Evolutionary conservation across 2,888 invertebrate genomes (phyloP).

Genomic region (Folsomia candida): DNA sequence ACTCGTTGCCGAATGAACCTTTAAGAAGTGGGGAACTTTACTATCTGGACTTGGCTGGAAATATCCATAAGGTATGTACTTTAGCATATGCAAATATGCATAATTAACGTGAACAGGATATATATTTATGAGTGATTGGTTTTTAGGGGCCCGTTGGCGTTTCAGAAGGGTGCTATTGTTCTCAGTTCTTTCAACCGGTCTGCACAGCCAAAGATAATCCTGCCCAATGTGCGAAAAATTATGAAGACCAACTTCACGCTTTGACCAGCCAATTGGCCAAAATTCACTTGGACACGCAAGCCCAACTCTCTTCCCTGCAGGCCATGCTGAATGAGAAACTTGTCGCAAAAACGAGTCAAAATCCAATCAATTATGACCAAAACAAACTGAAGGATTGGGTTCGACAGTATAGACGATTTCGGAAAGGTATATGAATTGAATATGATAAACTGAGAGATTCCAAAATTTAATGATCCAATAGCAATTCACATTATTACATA

Average conservation of each 20-base stretch:
- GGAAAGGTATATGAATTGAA: no score
- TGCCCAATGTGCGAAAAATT: conserved; percentile 40
- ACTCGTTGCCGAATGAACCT: conserved; percentile 81
- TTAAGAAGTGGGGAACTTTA: conserved; percentile 86
- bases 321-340: conserved; percentile 47
- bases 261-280: conserved; percentile 44
- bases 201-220: conserved; percentile 33
- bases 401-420: conserved; percentile 45
- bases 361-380: conserved; percentile 38
- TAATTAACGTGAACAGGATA: no score
- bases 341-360: conserved; percentile 35
- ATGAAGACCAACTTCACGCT: conserved; percentile 43
- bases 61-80: conserved; percentile 83
- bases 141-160: conserved; percentile 81
- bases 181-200: conserved; percentile 68
- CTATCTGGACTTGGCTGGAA: conserved; percentile 89
- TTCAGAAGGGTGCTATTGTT: conserved; percentile 88
- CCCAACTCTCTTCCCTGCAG: conserved; percentile 43
- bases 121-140: not conserved
- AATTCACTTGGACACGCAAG: conserved; percentile 47
- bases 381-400: conserved; percentile 47
- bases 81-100: no score
- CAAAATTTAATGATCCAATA: no score
- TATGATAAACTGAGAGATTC: no score
- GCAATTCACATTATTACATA: no score